Conservation (phyloP, 1,140 invertebrate species). For the Phymastichus coffea region DNA sequence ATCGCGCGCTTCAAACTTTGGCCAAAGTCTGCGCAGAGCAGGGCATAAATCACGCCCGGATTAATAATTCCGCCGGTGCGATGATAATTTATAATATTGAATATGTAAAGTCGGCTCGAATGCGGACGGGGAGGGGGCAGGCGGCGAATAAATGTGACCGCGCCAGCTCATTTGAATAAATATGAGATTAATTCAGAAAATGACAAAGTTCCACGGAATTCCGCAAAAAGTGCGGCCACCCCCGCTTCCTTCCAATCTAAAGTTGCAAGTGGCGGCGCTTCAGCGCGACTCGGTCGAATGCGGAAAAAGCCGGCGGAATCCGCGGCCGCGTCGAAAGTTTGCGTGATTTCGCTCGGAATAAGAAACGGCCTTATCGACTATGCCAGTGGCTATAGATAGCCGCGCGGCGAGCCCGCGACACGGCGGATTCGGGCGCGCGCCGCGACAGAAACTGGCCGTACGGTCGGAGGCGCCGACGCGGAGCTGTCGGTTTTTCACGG, state of each 20-base stretch:
- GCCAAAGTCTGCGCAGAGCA: too few species aligned
- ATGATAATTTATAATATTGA: conserved; percentile 21
- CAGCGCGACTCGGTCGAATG: neutral
- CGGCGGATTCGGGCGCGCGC: too few species aligned
- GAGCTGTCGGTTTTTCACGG: too few species aligned
- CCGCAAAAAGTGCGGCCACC: conserved; percentile 6
- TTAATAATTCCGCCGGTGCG: conserved; percentile 18
- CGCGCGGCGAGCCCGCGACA: too few species aligned
- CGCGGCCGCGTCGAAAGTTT: conserved; percentile 4
- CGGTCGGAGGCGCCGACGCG: too few species aligned
- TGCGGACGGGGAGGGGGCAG: too few species aligned
- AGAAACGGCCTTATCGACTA: neutral
- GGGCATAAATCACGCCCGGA: too few species aligned
- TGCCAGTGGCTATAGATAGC: too few species aligned
- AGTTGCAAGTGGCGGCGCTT: conserved; percentile 11
- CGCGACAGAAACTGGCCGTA: too few species aligned
- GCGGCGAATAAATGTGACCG: too few species aligned
- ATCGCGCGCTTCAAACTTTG: too few species aligned
- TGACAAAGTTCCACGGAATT: conserved; percentile 21
- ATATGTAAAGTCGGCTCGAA: conserved; percentile 16
- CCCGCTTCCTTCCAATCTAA: conserved; percentile 27
- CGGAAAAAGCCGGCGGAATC: neutral
- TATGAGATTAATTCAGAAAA: conserved; percentile 22
- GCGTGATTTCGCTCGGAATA: neutral
- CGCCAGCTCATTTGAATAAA: conserved; percentile 26